These are phyloP conservation scores for Anthophora plumipes DNA, from an alignment of 2,888 invertebrate genomes.

Conservation along the genomic window DNA sequence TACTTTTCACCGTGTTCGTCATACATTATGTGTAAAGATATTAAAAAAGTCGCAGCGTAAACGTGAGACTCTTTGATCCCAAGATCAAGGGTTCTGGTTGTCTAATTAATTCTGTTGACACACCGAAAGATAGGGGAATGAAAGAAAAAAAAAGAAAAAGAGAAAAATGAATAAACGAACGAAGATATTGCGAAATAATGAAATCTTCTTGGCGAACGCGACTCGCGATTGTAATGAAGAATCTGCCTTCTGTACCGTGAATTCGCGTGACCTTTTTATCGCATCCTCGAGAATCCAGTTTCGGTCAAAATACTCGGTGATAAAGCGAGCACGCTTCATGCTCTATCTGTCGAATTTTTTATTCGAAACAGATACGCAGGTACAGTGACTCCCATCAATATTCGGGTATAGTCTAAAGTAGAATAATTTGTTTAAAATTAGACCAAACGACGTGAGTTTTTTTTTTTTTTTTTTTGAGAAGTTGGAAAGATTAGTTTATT, in stretches of 20 bases:
- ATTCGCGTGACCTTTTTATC: conserved; percentile 1
- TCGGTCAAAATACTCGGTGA: not conserved
- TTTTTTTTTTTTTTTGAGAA: too few relatives aligned
- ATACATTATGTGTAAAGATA: too few relatives aligned
- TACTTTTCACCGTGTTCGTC: not conserved
- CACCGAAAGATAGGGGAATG: not conserved
- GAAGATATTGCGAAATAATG: conserved; percentile 9
- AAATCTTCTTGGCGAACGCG: conserved; percentile 23
- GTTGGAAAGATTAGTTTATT: too few relatives aligned
- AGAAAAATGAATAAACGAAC: conserved; percentile 2
- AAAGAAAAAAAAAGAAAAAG: conserved; percentile 5
- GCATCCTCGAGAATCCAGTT: not conserved
- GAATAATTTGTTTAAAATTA: too few relatives aligned
- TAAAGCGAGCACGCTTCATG: not conserved
- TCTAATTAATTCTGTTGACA: conserved; percentile 43
- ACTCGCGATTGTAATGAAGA: not conserved
- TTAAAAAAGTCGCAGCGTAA: not conserved
- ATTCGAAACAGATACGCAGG: not conserved
- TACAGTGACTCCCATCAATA: too few relatives aligned
- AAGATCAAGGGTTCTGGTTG: conserved; percentile 21
- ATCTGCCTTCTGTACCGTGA: not conserved
- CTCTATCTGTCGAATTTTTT: not conserved
- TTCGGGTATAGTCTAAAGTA: too few relatives aligned
- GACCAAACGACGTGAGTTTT: too few relatives aligned
- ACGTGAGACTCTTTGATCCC: conserved; percentile 20